These are phyloP conservation scores for Micrasema minimum DNA, from an alignment of 1,140 invertebrate species.

Conservation along the genomic window DNA sequence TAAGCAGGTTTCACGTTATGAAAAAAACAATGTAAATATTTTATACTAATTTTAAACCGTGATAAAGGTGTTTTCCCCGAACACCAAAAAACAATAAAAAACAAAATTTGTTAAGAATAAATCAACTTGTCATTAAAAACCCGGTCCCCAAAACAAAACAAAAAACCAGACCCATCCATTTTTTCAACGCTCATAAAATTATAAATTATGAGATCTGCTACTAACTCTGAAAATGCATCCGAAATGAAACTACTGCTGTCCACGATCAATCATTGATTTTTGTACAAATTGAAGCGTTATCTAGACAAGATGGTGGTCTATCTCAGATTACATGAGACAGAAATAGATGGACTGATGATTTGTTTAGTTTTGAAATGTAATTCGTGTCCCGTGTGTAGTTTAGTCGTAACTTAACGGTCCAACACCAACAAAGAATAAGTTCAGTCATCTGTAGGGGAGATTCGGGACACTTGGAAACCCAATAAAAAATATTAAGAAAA, in stretches of 20 bases:
- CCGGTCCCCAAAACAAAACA: conserved; percentile 19
- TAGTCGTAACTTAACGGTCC: conserved; percentile 24
- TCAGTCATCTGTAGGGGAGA: conserved; percentile 14
- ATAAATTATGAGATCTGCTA: conserved; percentile 30
- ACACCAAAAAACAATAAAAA: no score
- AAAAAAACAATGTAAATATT: no score
- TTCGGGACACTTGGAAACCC: no score
- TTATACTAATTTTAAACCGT: no score
- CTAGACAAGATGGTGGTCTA: background rate
- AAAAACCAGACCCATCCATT: conserved; percentile 1
- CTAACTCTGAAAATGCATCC: conserved; percentile 27
- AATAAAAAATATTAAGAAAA: no score
- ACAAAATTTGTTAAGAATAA: conserved; percentile 15
- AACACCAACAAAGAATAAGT: conserved; percentile 11
- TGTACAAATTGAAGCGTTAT: conserved; percentile 5
- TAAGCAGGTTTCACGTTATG: no score
- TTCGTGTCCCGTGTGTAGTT: conserved; percentile 16
- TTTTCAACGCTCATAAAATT: conserved; percentile 28
- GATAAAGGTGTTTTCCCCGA: no score
- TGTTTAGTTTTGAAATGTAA: conserved; percentile 24
- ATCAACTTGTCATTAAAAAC: conserved; percentile 5
- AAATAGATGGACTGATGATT: conserved; percentile 8
- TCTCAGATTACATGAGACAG: background rate
- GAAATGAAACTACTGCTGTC: conserved; percentile 4
- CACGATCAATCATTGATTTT: background rate